Conservation (phyloP, 1,140 invertebrate species). For the Rhagoletis pomonella region DNA sequence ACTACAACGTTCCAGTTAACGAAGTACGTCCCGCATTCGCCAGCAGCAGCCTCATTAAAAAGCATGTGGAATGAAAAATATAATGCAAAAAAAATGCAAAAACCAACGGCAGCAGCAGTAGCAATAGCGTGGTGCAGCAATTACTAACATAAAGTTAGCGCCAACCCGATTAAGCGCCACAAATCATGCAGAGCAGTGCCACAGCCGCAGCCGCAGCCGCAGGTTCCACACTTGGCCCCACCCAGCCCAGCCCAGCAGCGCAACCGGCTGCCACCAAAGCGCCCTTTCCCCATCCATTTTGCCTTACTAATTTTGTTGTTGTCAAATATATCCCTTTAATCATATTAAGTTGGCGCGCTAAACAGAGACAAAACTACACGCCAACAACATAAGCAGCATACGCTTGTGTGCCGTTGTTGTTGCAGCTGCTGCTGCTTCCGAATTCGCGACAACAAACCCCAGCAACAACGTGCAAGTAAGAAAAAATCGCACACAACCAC, state of each 20-base stretch:
- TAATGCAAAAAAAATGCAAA: not conserved
- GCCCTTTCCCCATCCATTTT: not conserved
- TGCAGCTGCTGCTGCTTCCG: not conserved
- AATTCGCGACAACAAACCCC: constrained; percentile 23
- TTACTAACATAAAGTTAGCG: constrained; percentile 23
- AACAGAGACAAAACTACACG: constrained; percentile 52
- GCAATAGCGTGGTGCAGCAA: not conserved
- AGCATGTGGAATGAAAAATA: not conserved
- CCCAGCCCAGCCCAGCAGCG: not conserved
- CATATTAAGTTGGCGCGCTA: constrained; percentile 42
- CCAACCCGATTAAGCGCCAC: constrained; percentile 34
- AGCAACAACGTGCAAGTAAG: not conserved
- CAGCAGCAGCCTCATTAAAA: not conserved
- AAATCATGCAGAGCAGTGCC: not conserved
- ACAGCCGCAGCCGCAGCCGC: not conserved
- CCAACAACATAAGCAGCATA: constrained; percentile 29
- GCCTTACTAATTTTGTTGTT: constrained; percentile 28
- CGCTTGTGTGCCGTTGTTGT: not conserved
- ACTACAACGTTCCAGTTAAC: not conserved
- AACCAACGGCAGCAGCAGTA: not conserved
- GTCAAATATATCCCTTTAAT: constrained; percentile 46
- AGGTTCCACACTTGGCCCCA: not conserved
- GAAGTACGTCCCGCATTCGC: not conserved
- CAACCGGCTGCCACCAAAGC: not conserved
- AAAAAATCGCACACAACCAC: not conserved